Base-by-base conservation (phyloP, 2,888 invertebrate genomes). In the Aphidius colemani region DNA sequence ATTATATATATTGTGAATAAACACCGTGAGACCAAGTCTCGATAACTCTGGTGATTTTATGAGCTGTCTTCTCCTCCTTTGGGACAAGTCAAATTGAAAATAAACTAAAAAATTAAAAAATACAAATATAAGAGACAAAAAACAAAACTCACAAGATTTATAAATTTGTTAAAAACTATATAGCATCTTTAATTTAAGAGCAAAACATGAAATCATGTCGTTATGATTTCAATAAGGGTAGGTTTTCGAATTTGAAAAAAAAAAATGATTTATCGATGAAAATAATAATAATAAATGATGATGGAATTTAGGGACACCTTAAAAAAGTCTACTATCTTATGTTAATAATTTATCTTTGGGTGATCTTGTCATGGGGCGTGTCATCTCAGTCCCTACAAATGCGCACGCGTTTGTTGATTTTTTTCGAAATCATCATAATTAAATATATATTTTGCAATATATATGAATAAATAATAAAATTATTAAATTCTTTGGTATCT, bases 281-380 rank as follows among this genome's bases (percentile, higher is more conserved):
- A 49, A 30, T 43, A 58, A 13, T 45, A 56, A 56, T 43, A 7
- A 51, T 44, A 39, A 18, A 50, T 10, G 30, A 30, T 18, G 45
- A 45, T 44, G 56, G 53, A 13, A 40, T 61, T 65, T 44, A 18
- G 53, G 61, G 58, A 65, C 65, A 65, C 65, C 65, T 65, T 40
- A 41, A 40, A 40, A 40, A 46, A 58, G 8, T 46, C 57, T 50
- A 49, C 43, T 58, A 61, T 53, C 58, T 65, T 70, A n/a, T n/a
- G n/a, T n/a, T n/a, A n/a, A n/a, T n/a, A n/a, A n/a, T n/a, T n/a
- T n/a, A 70, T 69, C 70, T 63, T 53, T 50, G 58, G 60, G 64
- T 63, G 59, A 66, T 57, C 65, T 66, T 68, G 68, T 67, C 66
- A 65, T 68, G 66, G 67, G 68, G 70, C 73, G 69, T 70, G 74